Base-by-base conservation (phyloP, 2,888 invertebrate genomes). In the Drosophila paranaensis region DNA sequence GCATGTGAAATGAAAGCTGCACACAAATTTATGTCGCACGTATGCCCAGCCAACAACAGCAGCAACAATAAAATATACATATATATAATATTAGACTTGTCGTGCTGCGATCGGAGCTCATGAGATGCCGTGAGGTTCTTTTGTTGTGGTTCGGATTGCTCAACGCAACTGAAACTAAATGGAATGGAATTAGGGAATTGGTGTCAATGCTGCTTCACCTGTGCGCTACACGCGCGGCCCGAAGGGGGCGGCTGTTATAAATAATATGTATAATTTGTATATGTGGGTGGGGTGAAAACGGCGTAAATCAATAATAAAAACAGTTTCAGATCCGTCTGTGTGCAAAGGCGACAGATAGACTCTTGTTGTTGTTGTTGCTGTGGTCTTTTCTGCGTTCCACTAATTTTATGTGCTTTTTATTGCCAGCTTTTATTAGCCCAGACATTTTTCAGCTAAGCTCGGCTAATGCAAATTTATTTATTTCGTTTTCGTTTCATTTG, bases 401-500 rank as follows among this genome's bases (percentile, higher is more conserved):
- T 87, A 84, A 89, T 85, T 85, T 88, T 82, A 85, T 89, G 82
- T 79, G 85, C 70, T 85, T 88, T 85, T 89, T 89, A 89, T 89
- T 75, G 89, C 89, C 78, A 75, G 53, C 72, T 88, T 85, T 85
- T 89, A 88, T 89, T 89, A 74, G 77, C 82, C 77, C 88, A 75
- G 82, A 84, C 87, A 85, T 85, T 82, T 85, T 85, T 85, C 72
- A 67, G 65, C 70, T 86, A 86, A 86, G 89, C 89, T 63, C 74
- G 76, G 74, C 71, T 86, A 86, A 86, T 89, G 86, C 86, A 78
- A 89, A 86, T 86, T 86, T 86, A 86, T 86, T 85, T 86, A 88
- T 79, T 82, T 81, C 73, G 53, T 79, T 79, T 82, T 81, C 73
- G 50, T 79, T 72, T 64, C 68, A 51, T 72, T 61, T 66, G 50